Evolutionary conservation across 2,797 vertebrate species (phyloP).

Genomic region (Brachyrhaphis roseni): DNA sequence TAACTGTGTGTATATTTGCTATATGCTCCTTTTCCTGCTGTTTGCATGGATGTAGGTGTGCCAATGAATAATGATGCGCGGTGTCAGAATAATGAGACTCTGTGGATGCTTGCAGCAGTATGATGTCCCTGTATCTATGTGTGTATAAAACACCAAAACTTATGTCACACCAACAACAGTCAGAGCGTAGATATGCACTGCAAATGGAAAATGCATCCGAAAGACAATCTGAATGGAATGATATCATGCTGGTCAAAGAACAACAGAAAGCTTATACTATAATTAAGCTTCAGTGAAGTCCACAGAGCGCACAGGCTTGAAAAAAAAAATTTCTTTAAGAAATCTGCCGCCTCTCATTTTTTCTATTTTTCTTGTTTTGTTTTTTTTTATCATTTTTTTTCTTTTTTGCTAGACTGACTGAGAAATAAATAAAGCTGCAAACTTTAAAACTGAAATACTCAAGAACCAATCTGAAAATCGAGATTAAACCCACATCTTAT

Average conservation of each 20-base stretch:
- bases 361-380: neutral
- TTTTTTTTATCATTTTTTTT: neutral
- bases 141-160: neutral
- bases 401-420: neutral
- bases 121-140: neutral
- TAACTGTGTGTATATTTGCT: neutral
- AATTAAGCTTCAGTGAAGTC: conserved; percentile 8
- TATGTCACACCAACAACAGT: neutral
- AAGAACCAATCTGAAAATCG: neutral
- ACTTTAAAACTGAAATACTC: neutral
- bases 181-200: neutral
- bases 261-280: conserved; percentile 9
- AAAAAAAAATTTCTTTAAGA: neutral
- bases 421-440: neutral
- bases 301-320: neutral
- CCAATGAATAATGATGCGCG: neutral
- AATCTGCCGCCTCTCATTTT: neutral
- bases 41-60: conserved; percentile 9
- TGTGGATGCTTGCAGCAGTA: conserved; percentile 2
- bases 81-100: conserved; percentile 26
- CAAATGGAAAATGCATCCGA: neutral
- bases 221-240: neutral
- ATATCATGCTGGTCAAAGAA: conserved; percentile 1
- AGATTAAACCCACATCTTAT: neutral
- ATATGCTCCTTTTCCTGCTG: neutral